These are phyloP conservation scores for Esperia sulphurella DNA, from an alignment of 2,888 invertebrate species.

Conservation along the genomic window DNA sequence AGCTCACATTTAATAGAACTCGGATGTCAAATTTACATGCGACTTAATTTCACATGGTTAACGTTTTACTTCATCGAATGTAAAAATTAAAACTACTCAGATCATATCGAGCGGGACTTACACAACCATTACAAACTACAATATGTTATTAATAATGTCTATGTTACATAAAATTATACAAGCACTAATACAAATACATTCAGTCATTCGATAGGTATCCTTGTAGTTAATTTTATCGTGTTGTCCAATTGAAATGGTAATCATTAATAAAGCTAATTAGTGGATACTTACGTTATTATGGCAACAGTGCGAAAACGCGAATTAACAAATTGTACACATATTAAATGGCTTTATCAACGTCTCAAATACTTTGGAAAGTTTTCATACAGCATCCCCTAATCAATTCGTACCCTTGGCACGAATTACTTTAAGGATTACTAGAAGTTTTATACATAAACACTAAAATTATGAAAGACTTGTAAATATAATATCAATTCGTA, in stretches of 20 bases:
- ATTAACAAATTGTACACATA: constrained; percentile 50
- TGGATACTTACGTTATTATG: constrained; percentile 54
- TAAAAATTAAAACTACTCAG: constrained; percentile 29
- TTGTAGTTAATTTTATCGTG: constrained; percentile 10
- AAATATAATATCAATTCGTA: no score
- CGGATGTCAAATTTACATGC: no score
- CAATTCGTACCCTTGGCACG: no score
- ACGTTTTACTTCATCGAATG: no score
- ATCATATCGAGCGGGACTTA: constrained; percentile 41
- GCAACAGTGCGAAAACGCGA: constrained; percentile 55
- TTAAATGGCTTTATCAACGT: constrained; percentile 35
- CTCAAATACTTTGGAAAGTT: background rate
- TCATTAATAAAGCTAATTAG: constrained; percentile 24
- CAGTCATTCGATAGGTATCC: constrained; percentile 43
- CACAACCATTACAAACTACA: constrained; percentile 52
- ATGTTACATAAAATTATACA: constrained; percentile 25
- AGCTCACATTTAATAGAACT: no score
- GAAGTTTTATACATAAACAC: no score
- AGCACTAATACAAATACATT: constrained; percentile 58
- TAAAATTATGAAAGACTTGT: no score
- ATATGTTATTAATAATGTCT: constrained; percentile 28
- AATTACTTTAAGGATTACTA: background rate
- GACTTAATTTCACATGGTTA: no score
- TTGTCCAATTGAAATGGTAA: constrained; percentile 20
- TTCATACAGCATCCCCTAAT: background rate